A percentile compares a stretch with the other conserved stretches of the same genome.
These are phyloP conservation scores for Papilio xuthus DNA, from an alignment of 1,140 invertebrate genomes.

Conservation along the genomic window DNA sequence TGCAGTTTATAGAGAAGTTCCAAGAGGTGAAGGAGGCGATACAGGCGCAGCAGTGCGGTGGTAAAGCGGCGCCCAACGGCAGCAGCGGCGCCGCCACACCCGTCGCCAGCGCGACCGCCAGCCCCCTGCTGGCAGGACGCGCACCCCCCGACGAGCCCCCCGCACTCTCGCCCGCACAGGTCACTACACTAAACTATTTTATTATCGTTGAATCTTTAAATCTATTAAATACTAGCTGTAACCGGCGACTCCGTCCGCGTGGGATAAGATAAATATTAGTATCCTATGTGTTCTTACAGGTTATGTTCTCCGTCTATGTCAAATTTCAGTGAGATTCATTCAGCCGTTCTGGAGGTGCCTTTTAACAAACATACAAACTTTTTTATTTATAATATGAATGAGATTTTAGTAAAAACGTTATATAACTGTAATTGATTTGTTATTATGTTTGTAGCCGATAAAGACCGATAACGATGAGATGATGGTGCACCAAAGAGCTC, in stretches of 20 bases:
- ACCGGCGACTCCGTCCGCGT: too few species aligned
- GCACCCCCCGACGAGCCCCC: constrained; percentile 60
- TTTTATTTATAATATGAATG: too few species aligned
- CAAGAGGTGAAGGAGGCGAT: constrained; percentile 98
- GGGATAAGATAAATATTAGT: too few species aligned
- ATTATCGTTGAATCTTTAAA: too few species aligned
- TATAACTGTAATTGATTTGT: background rate
- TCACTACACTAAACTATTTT: too few species aligned
- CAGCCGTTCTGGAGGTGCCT: too few species aligned
- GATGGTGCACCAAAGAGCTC: constrained; percentile 74
- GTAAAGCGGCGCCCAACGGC: constrained; percentile 85
- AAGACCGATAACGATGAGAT: constrained; percentile 75
- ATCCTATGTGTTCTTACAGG: too few species aligned
- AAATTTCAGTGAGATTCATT: too few species aligned
- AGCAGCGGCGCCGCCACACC: constrained; percentile 88
- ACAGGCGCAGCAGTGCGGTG: constrained; percentile 82
- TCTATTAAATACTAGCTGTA: background rate
- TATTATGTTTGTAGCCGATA: constrained; percentile 55
- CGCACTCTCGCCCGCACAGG: constrained; percentile 58
- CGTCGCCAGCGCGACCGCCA: constrained; percentile 92
- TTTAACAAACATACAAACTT: too few species aligned
- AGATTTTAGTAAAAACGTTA: too few species aligned
- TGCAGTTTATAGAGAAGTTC: constrained; percentile 98
- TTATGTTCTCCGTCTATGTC: too few species aligned
- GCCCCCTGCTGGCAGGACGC: constrained; percentile 84